These are phyloP conservation scores for Hypothenemus hampei DNA, from an alignment of 1,140 invertebrate genomes.

Conservation along the genomic window DNA sequence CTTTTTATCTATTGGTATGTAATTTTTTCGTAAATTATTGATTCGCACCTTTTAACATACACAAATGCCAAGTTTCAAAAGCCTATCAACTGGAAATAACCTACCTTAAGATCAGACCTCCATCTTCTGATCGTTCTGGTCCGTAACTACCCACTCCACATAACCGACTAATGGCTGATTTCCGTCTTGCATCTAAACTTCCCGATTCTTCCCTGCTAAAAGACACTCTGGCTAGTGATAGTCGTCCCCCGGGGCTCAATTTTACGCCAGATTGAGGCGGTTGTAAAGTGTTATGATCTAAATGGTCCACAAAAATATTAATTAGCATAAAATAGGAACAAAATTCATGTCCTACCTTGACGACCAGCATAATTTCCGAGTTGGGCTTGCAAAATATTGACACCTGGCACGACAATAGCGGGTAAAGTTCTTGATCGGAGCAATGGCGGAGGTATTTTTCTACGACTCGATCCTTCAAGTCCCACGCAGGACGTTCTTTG, in stretches of 20 bases:
- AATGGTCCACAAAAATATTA: no score
- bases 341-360: no score
- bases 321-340: no score
- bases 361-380: slow-evolving; percentile 56
- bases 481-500: slow-evolving; percentile 42
- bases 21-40: no score
- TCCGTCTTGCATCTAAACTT: slow-evolving; percentile 49
- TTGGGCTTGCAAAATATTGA: slow-evolving; percentile 78
- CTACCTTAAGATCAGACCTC: slow-evolving; percentile 48
- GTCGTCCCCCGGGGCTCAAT: slow-evolving; percentile 24
- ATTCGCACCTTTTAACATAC: no score
- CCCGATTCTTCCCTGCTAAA: slow-evolving; percentile 51
- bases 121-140: slow-evolving; percentile 42
- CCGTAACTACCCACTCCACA: slow-evolving; percentile 42
- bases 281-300: slow-evolving; percentile 12
- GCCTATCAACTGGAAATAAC: no score
- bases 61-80: no score
- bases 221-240: slow-evolving; percentile 48
- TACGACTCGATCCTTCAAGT: slow-evolving; percentile 37
- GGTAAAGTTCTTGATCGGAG: slow-evolving; percentile 80
- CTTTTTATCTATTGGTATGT: no score
- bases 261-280: slow-evolving; percentile 1
- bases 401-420: slow-evolving; percentile 81
- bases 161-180: slow-evolving; percentile 55
- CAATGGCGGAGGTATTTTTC: slow-evolving; percentile 59